A percentile compares a stretch with the other conserved stretches of the same genome.
phyloP scores from a whole-genome alignment of 2,113 vertebrate species.

The Menura novaehollandiae region DNA sequence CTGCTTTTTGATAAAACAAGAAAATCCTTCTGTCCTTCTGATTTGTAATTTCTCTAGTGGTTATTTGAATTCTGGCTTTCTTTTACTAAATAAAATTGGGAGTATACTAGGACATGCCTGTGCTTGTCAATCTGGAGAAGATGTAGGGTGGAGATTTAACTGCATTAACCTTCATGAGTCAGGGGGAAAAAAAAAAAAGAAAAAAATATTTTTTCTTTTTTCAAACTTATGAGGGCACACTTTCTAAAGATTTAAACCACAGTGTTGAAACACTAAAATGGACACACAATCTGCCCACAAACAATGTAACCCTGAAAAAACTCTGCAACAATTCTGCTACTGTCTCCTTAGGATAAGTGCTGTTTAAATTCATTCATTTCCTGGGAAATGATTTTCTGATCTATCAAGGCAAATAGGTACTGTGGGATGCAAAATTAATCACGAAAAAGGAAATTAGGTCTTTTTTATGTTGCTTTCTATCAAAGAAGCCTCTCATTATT shows the following conservation, averaged over 20 bases:
- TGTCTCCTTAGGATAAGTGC: background rate
- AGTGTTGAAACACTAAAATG: background rate
- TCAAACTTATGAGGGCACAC: background rate
- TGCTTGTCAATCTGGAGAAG: background rate
- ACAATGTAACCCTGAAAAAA: background rate
- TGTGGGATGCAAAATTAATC: constrained; percentile 46
- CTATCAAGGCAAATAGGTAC: constrained; percentile 39
- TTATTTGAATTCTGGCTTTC: background rate
- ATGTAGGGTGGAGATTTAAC: background rate
- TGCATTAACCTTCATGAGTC: background rate
- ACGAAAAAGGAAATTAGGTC: constrained; percentile 15
- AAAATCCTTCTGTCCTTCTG: constrained; percentile 10
- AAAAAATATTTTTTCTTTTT: background rate
- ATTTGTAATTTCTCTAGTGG: constrained; percentile 19
- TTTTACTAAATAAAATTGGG: background rate
- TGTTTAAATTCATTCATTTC: constrained; percentile 32
- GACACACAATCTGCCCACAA: background rate
- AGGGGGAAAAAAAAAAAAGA: background rate
- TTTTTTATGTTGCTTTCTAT: constrained; percentile 16
- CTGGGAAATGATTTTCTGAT: constrained; percentile 43
- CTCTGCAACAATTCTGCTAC: background rate
- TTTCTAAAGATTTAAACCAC: background rate
- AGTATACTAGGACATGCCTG: background rate
- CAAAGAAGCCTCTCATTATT: constrained; percentile 2
- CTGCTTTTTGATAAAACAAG: constrained; percentile 25